Conservation (phyloP, 2,888 invertebrate genomes). For the Diarsia rubi region DNA sequence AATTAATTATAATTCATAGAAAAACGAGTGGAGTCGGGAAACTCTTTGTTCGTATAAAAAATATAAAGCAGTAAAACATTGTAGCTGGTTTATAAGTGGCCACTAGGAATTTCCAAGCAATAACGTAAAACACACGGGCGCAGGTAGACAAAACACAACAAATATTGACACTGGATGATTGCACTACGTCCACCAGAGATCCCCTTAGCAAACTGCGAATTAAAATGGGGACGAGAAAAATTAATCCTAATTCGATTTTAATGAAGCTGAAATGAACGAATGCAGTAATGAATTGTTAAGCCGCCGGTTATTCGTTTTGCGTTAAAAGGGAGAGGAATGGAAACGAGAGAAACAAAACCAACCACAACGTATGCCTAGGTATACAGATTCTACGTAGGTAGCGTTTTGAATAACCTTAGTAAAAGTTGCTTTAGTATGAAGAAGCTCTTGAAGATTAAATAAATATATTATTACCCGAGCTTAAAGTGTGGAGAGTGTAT, state of each 20-base stretch:
- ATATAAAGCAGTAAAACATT: conserved; percentile 53
- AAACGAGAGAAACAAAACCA: conserved; percentile 74
- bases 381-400: conserved; percentile 49
- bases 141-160: conserved; percentile 86
- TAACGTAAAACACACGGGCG: conserved; percentile 77
- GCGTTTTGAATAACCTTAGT: conserved; percentile 59
- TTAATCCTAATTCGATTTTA: conserved; percentile 91
- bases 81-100: conserved; percentile 54
- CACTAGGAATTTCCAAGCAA: conserved; percentile 68
- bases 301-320: conserved; percentile 84
- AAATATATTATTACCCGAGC: conserved; percentile 69
- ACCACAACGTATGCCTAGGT: conserved; percentile 18
- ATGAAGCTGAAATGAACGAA: conserved; percentile 90
- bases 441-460: conserved; percentile 70
- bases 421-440: conserved; percentile 65
- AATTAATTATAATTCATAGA: conserved; percentile 52
- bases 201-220: conserved; percentile 89
- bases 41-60: conserved; percentile 42
- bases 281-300: conserved; percentile 89
- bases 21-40: conserved; percentile 40
- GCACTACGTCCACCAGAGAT: conserved; percentile 85
- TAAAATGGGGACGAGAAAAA: conserved; percentile 90
- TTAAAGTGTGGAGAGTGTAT: conserved; percentile 70
- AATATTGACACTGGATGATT: conserved; percentile 90
- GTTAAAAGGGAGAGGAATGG: conserved; percentile 72